Evolutionary conservation across 1,140 invertebrate species (phyloP), one percentile per base, ranked within the genome.

Genomic region (Cyclargus thomasi): DNA sequence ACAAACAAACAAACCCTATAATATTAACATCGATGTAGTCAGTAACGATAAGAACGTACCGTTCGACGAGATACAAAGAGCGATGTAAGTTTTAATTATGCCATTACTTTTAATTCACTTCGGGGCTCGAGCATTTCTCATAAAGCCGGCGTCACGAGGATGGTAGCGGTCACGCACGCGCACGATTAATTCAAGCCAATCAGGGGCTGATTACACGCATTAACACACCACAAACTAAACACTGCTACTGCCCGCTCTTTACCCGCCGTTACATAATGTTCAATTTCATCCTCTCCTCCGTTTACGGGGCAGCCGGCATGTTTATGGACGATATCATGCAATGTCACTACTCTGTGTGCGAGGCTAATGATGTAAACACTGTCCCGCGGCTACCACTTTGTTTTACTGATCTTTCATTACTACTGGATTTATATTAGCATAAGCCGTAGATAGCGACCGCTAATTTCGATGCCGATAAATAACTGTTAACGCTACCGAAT

Each of bases 111-210:
- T 88, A 87, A 90, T 90, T 85, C 76, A 81, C 76, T 79, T 75
- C 67, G 68, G 65, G 74, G 74, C 77, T 73, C 75, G 76, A 76
- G 74, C 70, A 82, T 85, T 83, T 88, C 79, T 87, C 84, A 86
- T 82, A 82, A 83, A 78, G 72, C 71, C 74, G 77, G 75, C 65
- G 75, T 81, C 76, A 75, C 71, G 80, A 79, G 79, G 82, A 81
- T 86, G 79, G 85, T 84, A 85, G 85, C 81, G 74, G 85, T 85
- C 86, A 89, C 87, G 87, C 87, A 88, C 88, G 80, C 80, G 67
- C 81, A 76, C 84, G 85, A 86, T 87, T 89, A 88, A 89, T 90
- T 88, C 85, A 83, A 86, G 79, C 85, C 87, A 88, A 90, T 90
- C 85, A 88, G 81, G 79, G 77, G 70, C 78, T 86, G 82, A 90